phyloP scores from a whole-genome alignment of 2,888 invertebrate species.

The Nephrocerus scutellatus region DNA sequence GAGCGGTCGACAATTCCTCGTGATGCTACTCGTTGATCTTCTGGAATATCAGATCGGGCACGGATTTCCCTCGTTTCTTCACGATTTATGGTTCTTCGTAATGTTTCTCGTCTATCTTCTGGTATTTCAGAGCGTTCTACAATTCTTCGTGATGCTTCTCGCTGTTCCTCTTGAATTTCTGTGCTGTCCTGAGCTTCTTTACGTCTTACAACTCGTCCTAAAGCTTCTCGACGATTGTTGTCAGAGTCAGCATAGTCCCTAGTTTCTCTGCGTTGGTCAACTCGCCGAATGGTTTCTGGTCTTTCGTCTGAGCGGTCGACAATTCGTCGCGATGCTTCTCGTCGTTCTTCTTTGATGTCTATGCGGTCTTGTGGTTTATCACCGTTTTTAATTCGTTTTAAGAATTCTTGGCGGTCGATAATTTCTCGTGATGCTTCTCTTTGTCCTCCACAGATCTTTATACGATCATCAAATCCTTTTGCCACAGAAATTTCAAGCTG shows the following conservation, averaged over 20 bases:
- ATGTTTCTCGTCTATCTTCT: background rate
- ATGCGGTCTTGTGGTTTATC: slow-evolving; percentile 1
- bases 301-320: slow-evolving; percentile 2
- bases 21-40: background rate
- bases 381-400: background rate
- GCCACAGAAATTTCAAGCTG: background rate
- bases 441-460: background rate
- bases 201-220: background rate
- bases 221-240: background rate
- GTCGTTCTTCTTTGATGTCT: background rate
- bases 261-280: slow-evolving; percentile 1
- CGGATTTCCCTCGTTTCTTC: background rate
- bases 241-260: background rate
- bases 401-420: slow-evolving; percentile 1
- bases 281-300: slow-evolving; percentile 4
- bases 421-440: background rate
- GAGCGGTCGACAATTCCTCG: background rate
- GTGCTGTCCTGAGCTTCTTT: background rate
- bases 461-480: background rate
- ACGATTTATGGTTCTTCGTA: background rate
- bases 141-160: background rate
- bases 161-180: slow-evolving; percentile 1
- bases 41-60: background rate
- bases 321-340: slow-evolving; percentile 2
- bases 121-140: background rate